Base-by-base conservation (phyloP, 1,140 invertebrate species). In the Maconellicoccus hirsutus region DNA sequence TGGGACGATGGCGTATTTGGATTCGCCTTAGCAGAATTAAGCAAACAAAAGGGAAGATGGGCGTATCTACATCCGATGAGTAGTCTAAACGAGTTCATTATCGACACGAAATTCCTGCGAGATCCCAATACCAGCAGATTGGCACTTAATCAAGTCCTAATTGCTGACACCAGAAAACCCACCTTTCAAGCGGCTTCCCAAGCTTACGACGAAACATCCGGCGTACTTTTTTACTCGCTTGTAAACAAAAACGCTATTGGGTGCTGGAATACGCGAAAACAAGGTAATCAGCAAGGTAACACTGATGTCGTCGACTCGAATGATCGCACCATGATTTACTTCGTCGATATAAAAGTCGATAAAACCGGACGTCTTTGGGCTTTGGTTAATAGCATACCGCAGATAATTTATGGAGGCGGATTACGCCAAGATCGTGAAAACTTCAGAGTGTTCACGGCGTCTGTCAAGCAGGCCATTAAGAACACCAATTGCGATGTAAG, bases 1-100 rank as follows among this genome's bases (percentile, higher is more conserved):
- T 92, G 89, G 90, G 83, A 86, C 63, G 90, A 92, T 79, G 90
- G 89, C 6, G 88, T 92, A 61, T 92, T 92, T 73, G 89, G 89
- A 0, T 87, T 92, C 79, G 84, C 86, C 0, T 76, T 91, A 1
- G 86, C 89, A 0, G 85, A 88, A 0, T 77, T 84, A 10, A 81
- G 84, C 0, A 72, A 78, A 19, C 85, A 88, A 74, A 88, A 88
- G 38, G 88, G 81, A 74, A 83, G 87, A 72, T 86, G 85, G 0
- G 77, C 91, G 8, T 89, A 87, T 77, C 91, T 92, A 79, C 88
- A 87, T 76, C 89, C 90, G 0, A 76, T 92, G 29, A 86, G 89
- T 39, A 90, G 88, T 75, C 80, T 87, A 75, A 83, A 87, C 0
- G 88, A 91, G 77, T 92, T 92, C 74, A 84, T 86, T 0, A 87